Base-by-base conservation (phyloP, 2,797 vertebrate genomes). In the Rhinichthys osculus region DNA sequence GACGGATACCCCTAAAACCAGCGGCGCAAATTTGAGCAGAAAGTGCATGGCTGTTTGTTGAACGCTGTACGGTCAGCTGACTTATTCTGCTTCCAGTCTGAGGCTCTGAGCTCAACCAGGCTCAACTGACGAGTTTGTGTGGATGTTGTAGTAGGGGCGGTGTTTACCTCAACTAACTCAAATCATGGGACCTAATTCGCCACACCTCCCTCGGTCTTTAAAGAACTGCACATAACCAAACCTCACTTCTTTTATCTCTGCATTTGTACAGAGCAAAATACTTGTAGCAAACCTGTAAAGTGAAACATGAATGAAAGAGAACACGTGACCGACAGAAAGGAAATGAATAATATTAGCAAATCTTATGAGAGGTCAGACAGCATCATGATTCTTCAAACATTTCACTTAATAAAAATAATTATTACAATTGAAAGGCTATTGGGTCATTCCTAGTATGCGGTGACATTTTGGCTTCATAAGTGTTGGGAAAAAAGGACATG, bases 31-130 rank as follows among this genome's bases (percentile, higher is more conserved):
- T 10, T 27, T 35, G 6, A 85, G 9, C 19, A 73, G 57, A 35
- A 21, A 70, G 52, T 7, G 9, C 77, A 2, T 1, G 4, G 7
- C 59, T 33, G 74, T 47, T 47, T 50, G 19, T 50, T n/a, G 54
- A 38, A 23, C 69, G 21, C 13, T 69, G 40, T 21, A 8, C 4
- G 1, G 38, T 87, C 87, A 87, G 85, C 83, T 86, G 84, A 86
- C 84, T 77, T 38, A 1, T 38, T 74, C 67, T 74, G 82, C n/a
- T 44, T 57, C 7, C 10, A 27, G 30, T 27, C 3, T 30, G 76
- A 35, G 14, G 19, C 38, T 38, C 38, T 38, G 76, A 38, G 16
- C 19, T 30, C 27, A 27, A 27, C 27, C 27, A 27, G 27, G 27
- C 27, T 27, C 21, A 38, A 17, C 19, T 42, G 8, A 21, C 13